Base-by-base conservation (phyloP, 2,797 vertebrate genomes). In the Lithobates sylvaticus region DNA sequence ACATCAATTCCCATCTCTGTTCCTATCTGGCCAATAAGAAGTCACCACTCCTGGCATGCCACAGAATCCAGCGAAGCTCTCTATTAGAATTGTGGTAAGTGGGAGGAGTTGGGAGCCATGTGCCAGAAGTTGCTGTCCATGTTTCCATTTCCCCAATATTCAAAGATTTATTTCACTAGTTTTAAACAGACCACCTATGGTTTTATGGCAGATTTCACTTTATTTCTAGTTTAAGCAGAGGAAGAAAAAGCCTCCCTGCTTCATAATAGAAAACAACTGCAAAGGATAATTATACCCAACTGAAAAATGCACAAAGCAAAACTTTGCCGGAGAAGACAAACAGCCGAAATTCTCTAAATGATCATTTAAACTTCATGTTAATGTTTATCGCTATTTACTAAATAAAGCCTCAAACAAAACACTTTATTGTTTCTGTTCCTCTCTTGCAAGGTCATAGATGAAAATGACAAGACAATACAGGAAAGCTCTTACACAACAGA, bases 401-500 rank as follows among this genome's bases (percentile, higher is more conserved):
- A 80, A 67, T 27, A 32, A 68, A 74, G 54, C 44, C 23, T 78
- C 76, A 23, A 84, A 72, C 75, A 16, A 76, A 77, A 67, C 21
- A 39, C 10, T 15, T 85, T 64, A 29, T 36, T 21, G 34, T 16
- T 64, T 39, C n/a, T 64, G 16, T 70, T 54, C 64, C 76, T 36
- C 44, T 42, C 72, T 9, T 34, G 29, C 78, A 86, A 81, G 84
- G 77, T 76, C 71, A 81, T 27, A 42, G 71, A 70, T 74, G 77
- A 86, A 81, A n/a, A 68, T 39, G 27, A 84, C 9, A 67, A 80
- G 50, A 85, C 84, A 86, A 86, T 86, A 64, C n/a, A 71, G 34
- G n/a, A 67, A 64, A n/a, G 36, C 44, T 81, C 72, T 44, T 80
- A 64, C 21, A 71, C 8, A 0, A 18, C 7, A 47, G 21, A 86